Percentiles rank a stretch among this genome's conserved stretches.
Conservation (phyloP, 2,113 vertebrate genomes). For the Jaculus jaculus region DNA sequence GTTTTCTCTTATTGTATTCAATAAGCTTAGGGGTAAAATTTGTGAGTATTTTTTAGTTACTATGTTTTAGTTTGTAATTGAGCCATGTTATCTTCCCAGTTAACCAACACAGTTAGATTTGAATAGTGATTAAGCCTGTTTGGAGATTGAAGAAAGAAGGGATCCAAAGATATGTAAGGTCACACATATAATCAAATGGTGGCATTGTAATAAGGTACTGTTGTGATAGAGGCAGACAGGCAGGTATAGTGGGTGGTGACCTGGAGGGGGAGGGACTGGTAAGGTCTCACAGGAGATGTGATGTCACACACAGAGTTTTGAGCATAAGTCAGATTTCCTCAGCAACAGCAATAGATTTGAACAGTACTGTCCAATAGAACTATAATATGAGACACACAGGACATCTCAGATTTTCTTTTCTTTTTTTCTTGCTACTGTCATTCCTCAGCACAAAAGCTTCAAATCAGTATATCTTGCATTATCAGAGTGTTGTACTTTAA, state of each 20-base stretch:
- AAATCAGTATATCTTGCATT: too few relatives aligned
- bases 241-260: not conserved
- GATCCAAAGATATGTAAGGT: not conserved
- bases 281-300: not conserved
- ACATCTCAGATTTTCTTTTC: slow-evolving; percentile 1
- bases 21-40: not conserved
- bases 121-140: not conserved
- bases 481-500: too few relatives aligned
- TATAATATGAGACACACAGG: not conserved
- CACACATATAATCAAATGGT: not conserved
- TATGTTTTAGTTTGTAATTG: not conserved
- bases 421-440: too few relatives aligned
- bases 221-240: not conserved
- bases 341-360: not conserved
- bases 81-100: not conserved
- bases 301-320: not conserved
- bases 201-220: not conserved
- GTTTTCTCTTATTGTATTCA: slow-evolving; percentile 33
- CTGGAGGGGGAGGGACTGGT: not conserved
- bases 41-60: slow-evolving; percentile 33
- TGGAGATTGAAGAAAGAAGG: slow-evolving; percentile 17
- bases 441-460: too few relatives aligned
- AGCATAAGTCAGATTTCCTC: not conserved
- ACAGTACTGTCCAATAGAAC: not conserved
- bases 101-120: not conserved